These are phyloP conservation scores for Pipistrellus nathusii DNA, from an alignment of 2,797 vertebrate species.

Conservation along the genomic window DNA sequence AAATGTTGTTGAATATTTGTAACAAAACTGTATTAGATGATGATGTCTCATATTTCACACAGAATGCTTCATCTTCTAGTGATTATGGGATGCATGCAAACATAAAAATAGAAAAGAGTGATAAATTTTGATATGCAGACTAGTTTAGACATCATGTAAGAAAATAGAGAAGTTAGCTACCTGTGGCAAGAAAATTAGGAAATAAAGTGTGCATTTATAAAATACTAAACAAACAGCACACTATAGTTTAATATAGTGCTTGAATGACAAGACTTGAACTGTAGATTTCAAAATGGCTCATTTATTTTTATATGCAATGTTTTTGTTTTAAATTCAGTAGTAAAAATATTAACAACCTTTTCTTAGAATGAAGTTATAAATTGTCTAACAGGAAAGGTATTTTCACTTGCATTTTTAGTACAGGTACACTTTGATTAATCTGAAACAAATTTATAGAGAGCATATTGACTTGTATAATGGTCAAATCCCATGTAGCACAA, in stretches of 20 bases:
- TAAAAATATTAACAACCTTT: background rate
- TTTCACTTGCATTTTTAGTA: background rate
- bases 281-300: background rate
- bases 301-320: background rate
- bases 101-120: background rate
- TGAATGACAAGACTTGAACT: background rate
- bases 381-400: background rate
- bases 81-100: background rate
- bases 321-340: background rate
- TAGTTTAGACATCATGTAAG: constrained; percentile 24
- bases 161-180: background rate
- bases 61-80: background rate
- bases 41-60: background rate
- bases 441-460: background rate
- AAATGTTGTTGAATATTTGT: background rate
- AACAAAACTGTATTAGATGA: background rate
- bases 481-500: background rate
- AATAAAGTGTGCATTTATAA: background rate
- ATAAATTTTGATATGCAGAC: background rate
- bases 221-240: background rate
- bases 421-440: background rate
- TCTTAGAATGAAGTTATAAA: background rate
- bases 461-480: background rate
- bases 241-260: background rate
- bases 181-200: background rate